Conservation (phyloP, 2,888 invertebrate genomes). For the Taenaris catops region DNA sequence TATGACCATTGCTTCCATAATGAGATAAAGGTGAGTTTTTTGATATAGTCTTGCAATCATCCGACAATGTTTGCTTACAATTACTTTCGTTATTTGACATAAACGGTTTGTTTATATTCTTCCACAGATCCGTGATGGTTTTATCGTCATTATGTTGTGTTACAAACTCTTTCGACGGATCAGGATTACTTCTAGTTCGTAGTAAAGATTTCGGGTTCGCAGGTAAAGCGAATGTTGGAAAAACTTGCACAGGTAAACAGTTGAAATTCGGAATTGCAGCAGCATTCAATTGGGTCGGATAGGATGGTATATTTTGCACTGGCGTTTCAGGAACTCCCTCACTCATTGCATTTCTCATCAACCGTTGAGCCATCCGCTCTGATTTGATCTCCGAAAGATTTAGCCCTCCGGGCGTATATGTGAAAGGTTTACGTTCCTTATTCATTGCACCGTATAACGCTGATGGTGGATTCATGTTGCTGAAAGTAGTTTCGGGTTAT, state of each 20-base stretch:
- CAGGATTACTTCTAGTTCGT: constrained; percentile 59
- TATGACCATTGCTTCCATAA: too few species aligned
- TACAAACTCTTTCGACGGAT: constrained; percentile 33
- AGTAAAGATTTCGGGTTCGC: constrained; percentile 82
- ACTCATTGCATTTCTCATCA: constrained; percentile 76
- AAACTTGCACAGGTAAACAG: constrained; percentile 72
- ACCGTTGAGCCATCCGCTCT: constrained; percentile 90
- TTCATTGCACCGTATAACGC: constrained; percentile 94
- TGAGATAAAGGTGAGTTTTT: too few species aligned
- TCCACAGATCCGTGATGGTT: constrained; percentile 30
- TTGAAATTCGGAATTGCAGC: constrained; percentile 63
- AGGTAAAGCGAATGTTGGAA: constrained; percentile 84
- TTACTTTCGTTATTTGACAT: constrained; percentile 2
- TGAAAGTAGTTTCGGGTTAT: constrained; percentile 47
- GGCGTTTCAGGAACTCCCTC: constrained; percentile 86
- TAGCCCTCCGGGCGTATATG: constrained; percentile 95
- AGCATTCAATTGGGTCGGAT: constrained; percentile 68
- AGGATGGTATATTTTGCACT: constrained; percentile 67
- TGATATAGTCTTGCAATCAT: constrained; percentile 35
- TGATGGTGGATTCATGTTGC: constrained; percentile 86
- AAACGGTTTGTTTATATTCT: constrained; percentile 33
- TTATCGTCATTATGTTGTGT: constrained; percentile 9
- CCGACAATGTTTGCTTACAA: constrained; percentile 40
- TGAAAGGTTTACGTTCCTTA: constrained; percentile 96
- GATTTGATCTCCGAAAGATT: constrained; percentile 95